These are phyloP conservation scores for Ecdyonurus torrentis DNA, from an alignment of 2,888 invertebrate genomes.

Conservation along the genomic window DNA sequence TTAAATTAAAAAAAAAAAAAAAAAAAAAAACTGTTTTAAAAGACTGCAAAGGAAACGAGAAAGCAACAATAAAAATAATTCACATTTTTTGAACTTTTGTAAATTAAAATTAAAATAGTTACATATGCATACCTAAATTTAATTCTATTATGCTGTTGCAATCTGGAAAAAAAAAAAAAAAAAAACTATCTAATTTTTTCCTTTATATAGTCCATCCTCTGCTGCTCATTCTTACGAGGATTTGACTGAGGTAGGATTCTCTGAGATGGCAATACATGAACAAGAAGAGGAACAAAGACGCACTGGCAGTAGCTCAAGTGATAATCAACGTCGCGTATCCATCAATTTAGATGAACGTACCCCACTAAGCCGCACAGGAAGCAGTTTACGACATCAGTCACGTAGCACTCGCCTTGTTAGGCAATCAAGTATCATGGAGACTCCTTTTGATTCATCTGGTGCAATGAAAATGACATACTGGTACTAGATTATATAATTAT, in stretches of 20 bases:
- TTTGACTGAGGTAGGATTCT: constrained; percentile 22
- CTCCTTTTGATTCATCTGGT: constrained; percentile 60
- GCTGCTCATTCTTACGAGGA: constrained; percentile 53
- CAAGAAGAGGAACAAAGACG: neutral
- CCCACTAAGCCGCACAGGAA: neutral
- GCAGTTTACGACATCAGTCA: neutral
- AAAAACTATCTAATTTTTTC: neutral
- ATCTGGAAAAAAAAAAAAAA: too few relatives aligned
- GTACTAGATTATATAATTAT: constrained; percentile 49
- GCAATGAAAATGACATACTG: constrained; percentile 74
- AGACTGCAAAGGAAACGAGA: too few relatives aligned
- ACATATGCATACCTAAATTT: too few relatives aligned
- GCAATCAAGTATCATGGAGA: constrained; percentile 67
- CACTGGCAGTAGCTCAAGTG: neutral
- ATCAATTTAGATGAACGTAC: neutral
- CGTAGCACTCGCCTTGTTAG: constrained; percentile 34
- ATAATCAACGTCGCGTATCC: neutral
- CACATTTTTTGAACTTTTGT: too few relatives aligned
- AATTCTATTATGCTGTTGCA: too few relatives aligned
- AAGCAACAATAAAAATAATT: too few relatives aligned
- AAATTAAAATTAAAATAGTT: too few relatives aligned
- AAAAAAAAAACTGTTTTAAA: too few relatives aligned
- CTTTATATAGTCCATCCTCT: constrained; percentile 28
- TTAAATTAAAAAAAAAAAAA: too few relatives aligned
- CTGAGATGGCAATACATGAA: constrained; percentile 4